Base-by-base conservation (phyloP, 2,888 invertebrate species). In the Parelbella ahira region DNA sequence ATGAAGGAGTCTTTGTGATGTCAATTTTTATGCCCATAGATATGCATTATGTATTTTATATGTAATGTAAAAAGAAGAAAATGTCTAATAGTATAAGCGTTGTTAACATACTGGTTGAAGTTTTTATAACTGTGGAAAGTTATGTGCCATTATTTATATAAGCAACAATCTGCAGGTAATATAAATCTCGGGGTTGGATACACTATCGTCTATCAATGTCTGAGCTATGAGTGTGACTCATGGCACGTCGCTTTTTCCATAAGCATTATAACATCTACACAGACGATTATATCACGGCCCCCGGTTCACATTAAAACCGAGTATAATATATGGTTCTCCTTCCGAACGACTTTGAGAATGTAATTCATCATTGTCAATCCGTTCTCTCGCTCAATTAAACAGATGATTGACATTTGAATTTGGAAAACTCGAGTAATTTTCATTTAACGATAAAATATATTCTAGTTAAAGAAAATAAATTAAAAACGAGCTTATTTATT, bases 291-390 rank as follows among this genome's bases (percentile, higher is more conserved):
- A 45, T 50, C 36, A 20, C 12, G 53, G 54, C 56, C 56, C 13
- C 51, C 47, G 48, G 54, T 33, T 27, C 68, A 63, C 75, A 76
- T 42, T 42, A 43, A 43, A 43, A 29, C 19, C 27, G 19, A 5
- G 24, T 30, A 29, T 36, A 29, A 37, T 43, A 37, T 37, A 30
- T 36, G 36, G 24, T 24, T 23, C 18, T 43, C 29, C 36, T 29
- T 18, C 29, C 42, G 12, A 43, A 12, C 18, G 28, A 29, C 29
- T 36, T 34, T 29, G 23, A 36, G 23, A 36, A 29, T 78, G 78
- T 67, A 72, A 79, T 82, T 68, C 65, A 63, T 84, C 82, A 77
- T 68, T 80, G 81, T 80, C 82, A 75, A 74, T 72, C 69, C 63
- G 49, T 68, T 64, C 60, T 60, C 68, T 69, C 68, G 65, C 62